phyloP scores from a whole-genome alignment of 1,140 invertebrate species.

The Diorhabda elongata region DNA sequence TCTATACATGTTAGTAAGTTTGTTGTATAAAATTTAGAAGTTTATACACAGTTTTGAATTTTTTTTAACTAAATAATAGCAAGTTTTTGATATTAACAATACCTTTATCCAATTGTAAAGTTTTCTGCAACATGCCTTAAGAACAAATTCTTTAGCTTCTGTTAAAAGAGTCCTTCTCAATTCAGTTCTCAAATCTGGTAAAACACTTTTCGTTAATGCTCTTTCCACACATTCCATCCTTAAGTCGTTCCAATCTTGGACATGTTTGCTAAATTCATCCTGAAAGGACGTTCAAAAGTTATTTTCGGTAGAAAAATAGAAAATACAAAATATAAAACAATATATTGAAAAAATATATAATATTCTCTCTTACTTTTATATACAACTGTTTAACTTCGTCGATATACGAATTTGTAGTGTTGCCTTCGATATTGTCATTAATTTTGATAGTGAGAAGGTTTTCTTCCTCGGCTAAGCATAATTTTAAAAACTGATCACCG shows the following conservation, averaged over 20 bases:
- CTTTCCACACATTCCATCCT: slow-evolving; percentile 82
- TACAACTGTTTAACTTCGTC: slow-evolving; percentile 91
- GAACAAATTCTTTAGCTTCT: slow-evolving; percentile 87
- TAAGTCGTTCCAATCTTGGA: slow-evolving; percentile 94
- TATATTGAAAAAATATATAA: too few relatives aligned
- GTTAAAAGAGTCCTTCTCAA: slow-evolving; percentile 71
- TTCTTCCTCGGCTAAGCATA: slow-evolving; percentile 82
- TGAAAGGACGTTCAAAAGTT: slow-evolving; percentile 37
- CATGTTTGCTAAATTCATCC: slow-evolving; percentile 95
- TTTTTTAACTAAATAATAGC: too few relatives aligned
- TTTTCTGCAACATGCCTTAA: slow-evolving; percentile 77
- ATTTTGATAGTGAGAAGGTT: slow-evolving; percentile 72
- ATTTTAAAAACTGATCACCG: slow-evolving; percentile 85
- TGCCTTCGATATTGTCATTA: slow-evolving; percentile 73
- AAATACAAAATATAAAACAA: too few relatives aligned
- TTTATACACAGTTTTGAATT: too few relatives aligned
- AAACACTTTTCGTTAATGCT: slow-evolving; percentile 82
- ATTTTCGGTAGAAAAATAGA: too few relatives aligned
- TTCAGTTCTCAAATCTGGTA: slow-evolving; percentile 87
- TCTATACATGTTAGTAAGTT: too few relatives aligned
- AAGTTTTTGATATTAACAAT: neutral
- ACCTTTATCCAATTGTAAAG: slow-evolving; percentile 88
- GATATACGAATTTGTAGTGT: slow-evolving; percentile 71
- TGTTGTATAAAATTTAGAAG: too few relatives aligned
- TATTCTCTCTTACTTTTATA: slow-evolving; percentile 39